Evolutionary conservation across 2,888 invertebrate genomes (phyloP).

Genomic region (Ethmia dodecea): DNA sequence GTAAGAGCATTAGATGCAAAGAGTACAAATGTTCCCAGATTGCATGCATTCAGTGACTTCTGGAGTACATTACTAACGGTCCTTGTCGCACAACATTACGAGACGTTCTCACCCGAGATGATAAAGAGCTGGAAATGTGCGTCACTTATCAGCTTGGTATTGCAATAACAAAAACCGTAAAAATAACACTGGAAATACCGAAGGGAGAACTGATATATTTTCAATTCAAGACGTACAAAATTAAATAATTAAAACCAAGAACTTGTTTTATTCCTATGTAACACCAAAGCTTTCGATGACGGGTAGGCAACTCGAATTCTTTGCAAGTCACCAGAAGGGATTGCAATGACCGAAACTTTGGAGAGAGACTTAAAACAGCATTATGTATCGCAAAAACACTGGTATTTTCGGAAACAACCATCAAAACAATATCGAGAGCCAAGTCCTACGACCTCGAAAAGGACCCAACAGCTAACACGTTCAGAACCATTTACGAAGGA

Average conservation of each 20-base stretch:
- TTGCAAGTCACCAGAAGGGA: slow-evolving; percentile 16
- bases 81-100: slow-evolving; percentile 10
- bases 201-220: not conserved
- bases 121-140: too few relatives aligned
- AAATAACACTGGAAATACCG: not conserved
- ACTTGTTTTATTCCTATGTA: slow-evolving; percentile 3
- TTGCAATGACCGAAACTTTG: slow-evolving; percentile 7
- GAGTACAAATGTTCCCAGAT: slow-evolving; percentile 14
- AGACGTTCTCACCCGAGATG: slow-evolving; percentile 12
- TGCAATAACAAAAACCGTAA: not conserved
- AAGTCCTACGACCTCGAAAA: not conserved
- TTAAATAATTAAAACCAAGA: not conserved
- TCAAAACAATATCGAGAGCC: too few relatives aligned
- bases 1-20: slow-evolving; percentile 10
- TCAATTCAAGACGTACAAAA: not conserved
- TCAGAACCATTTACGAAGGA: not conserved
- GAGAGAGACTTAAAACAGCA: slow-evolving; percentile 8
- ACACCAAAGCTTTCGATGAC: slow-evolving; percentile 18
- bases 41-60: slow-evolving; percentile 17
- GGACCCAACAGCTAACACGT: not conserved
- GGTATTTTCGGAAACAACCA: too few relatives aligned
- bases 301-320: slow-evolving; percentile 13
- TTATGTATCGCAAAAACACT: not conserved
- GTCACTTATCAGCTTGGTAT: slow-evolving; percentile 7
- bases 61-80: slow-evolving; percentile 16